These are phyloP conservation scores for Lycorma delicatula DNA, from an alignment of 1,140 invertebrate genomes.

Conservation along the genomic window DNA sequence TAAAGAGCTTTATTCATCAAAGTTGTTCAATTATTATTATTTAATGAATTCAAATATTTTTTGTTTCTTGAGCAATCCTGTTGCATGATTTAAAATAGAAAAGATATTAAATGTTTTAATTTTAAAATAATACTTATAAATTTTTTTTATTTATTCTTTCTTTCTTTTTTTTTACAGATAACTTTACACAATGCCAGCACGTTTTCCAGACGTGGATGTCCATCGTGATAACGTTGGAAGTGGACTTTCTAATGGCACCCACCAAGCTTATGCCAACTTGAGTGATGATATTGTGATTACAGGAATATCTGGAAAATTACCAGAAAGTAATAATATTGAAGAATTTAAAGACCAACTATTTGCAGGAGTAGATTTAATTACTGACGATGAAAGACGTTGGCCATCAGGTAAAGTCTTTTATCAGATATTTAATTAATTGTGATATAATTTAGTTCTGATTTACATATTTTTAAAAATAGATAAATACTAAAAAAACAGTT, in stretches of 20 bases:
- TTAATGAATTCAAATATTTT: too few relatives aligned
- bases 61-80: too few relatives aligned
- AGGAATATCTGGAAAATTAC: slow-evolving; percentile 83
- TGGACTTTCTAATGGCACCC: not conserved
- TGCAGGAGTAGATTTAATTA: slow-evolving; percentile 79
- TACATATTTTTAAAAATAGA: not conserved
- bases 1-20: too few relatives aligned
- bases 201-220: slow-evolving; percentile 41
- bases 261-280: slow-evolving; percentile 18
- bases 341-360: slow-evolving; percentile 84
- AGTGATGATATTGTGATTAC: slow-evolving; percentile 76
- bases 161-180: too few relatives aligned
- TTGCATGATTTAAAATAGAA: too few relatives aligned
- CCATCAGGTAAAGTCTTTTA: slow-evolving; percentile 42
- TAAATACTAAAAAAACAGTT: not conserved
- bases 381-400: slow-evolving; percentile 78
- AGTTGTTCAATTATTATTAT: too few relatives aligned
- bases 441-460: not conserved
- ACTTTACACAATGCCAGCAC: slow-evolving; percentile 52
- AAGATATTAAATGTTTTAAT: too few relatives aligned
- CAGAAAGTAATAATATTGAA: slow-evolving; percentile 76
- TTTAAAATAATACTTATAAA: too few relatives aligned
- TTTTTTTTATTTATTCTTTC: too few relatives aligned
- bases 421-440: not conserved
- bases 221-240: slow-evolving; percentile 14